A percentile compares a stretch with the other conserved stretches of the same genome.
Conservation (phyloP, 92 coral and sea anemone species). For the Siderastrea siderea region DNA sequence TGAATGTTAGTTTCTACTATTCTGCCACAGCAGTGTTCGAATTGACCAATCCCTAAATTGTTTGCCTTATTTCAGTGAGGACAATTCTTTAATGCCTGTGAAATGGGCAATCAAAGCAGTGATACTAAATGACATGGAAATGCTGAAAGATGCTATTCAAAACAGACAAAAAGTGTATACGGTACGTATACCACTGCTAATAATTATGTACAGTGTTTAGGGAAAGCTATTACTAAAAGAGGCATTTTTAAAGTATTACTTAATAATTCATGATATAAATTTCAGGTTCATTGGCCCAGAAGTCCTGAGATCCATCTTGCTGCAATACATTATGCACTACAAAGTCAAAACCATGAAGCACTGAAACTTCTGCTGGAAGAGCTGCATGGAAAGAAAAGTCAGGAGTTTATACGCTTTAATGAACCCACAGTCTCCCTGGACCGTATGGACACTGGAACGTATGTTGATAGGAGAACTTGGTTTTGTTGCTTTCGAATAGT, state of each 20-base stretch:
- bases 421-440: conserved; percentile 67
- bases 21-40: too few relatives aligned
- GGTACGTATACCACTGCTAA: conserved; percentile 38
- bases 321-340: conserved; percentile 80
- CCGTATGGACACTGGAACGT: conserved; percentile 91
- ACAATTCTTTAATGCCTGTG: conserved; percentile 74
- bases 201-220: too few relatives aligned
- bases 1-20: too few relatives aligned
- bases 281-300: conserved; percentile 88
- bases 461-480: conserved; percentile 11
- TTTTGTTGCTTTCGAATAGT: neutral
- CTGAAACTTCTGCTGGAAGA: conserved; percentile 72
- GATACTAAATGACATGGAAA: conserved; percentile 69
- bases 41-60: neutral
- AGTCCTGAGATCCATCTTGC: conserved; percentile 71
- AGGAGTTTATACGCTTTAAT: conserved; percentile 39
- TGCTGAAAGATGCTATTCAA: conserved; percentile 77
- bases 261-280: too few relatives aligned
- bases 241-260: too few relatives aligned
- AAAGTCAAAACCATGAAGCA: conserved; percentile 72
- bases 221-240: neutral
- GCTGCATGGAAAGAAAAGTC: neutral
- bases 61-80: conserved; percentile 52
- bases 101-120: conserved; percentile 82
- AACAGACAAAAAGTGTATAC: conserved; percentile 70